These are phyloP conservation scores for Cosmopolites sordidus DNA, from an alignment of 2,888 invertebrate species.

Conservation along the genomic window DNA sequence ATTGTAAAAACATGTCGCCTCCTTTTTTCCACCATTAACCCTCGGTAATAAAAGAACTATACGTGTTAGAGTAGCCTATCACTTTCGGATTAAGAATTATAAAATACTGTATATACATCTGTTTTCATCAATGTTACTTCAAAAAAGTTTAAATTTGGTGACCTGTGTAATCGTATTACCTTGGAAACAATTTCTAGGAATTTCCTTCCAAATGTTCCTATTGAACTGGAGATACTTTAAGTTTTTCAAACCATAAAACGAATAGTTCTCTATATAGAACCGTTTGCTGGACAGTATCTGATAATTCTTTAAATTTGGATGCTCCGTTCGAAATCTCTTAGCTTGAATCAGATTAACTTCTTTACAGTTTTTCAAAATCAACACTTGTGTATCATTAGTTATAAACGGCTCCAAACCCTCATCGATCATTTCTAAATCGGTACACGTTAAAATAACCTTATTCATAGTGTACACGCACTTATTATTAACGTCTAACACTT, in stretches of 20 bases:
- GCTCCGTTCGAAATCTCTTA: not conserved
- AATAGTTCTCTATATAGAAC: not conserved
- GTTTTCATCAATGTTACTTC: no score
- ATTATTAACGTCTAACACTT: slow-evolving; percentile 3
- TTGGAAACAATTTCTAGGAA: slow-evolving; percentile 1
- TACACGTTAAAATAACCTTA: slow-evolving; percentile 2
- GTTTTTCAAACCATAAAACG: slow-evolving; percentile 1
- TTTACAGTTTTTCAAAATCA: slow-evolving; percentile 6
- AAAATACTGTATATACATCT: no score
- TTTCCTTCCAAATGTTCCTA: slow-evolving; percentile 4
- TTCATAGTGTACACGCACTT: slow-evolving; percentile 4
- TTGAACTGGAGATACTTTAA: not conserved
- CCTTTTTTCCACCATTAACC: no score
- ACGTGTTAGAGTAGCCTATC: no score
- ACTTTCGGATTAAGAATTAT: no score
- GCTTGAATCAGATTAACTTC: not conserved
- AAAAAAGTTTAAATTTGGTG: no score
- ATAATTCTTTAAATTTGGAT: not conserved
- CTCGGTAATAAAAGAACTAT: no score
- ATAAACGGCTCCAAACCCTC: not conserved
- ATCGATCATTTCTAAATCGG: not conserved
- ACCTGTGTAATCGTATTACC: no score
- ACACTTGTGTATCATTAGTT: not conserved
- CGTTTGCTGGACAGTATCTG: slow-evolving; percentile 1
- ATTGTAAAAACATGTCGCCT: no score